Conservation (phyloP, 2,797 vertebrate genomes). For the Ceryle rudis region DNA sequence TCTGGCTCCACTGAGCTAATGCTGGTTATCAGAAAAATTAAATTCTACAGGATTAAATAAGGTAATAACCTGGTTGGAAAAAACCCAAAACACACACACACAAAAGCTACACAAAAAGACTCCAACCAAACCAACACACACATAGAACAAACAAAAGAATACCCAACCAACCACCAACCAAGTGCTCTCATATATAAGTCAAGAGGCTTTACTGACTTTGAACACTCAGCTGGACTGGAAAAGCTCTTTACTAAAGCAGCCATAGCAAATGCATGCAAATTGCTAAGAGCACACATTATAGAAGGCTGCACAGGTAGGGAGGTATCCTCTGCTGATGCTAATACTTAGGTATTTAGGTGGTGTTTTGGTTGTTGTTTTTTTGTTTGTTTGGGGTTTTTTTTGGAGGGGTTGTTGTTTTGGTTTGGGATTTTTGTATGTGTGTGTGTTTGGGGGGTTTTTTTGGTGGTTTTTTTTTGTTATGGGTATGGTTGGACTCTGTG, state of each 20-base stretch:
- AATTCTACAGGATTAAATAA: constrained; percentile 43
- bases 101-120: too few species aligned
- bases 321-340: not conserved
- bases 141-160: not conserved
- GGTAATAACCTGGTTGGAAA: not conserved
- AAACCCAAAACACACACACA: not conserved
- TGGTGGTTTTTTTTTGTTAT: too few species aligned
- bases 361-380: too few species aligned
- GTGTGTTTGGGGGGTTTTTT: too few species aligned
- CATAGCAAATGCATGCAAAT: not conserved
- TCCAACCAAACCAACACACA: not conserved
- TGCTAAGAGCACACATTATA: not conserved
- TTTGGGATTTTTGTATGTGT: too few species aligned
- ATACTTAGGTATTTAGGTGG: not conserved
- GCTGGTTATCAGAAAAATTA: constrained; percentile 1
- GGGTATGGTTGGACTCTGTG: too few species aligned
- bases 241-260: constrained; percentile 8
- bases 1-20: not conserved
- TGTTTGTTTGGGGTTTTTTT: too few species aligned
- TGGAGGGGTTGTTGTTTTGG: too few species aligned
- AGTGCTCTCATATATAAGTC: not conserved
- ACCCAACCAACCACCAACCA: not conserved
- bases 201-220: constrained; percentile 11
- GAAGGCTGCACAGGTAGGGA: not conserved
- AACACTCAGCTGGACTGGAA: not conserved